Evolutionary conservation across 2,113 vertebrate genomes (phyloP).

Genomic region (Sporophila hypoxantha): DNA sequence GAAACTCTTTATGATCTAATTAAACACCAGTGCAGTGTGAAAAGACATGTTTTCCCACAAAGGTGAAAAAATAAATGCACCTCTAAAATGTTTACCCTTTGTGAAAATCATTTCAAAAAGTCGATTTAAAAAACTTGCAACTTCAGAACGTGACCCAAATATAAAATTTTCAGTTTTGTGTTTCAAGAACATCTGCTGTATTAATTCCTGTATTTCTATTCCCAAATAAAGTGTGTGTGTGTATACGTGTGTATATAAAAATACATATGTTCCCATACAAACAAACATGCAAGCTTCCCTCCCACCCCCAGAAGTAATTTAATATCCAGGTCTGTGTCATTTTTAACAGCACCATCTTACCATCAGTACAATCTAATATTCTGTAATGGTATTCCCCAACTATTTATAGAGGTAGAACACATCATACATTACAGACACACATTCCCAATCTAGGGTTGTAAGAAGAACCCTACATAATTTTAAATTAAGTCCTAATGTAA

Average conservation of each 20-base stretch:
- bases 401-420: slow-evolving; percentile 57
- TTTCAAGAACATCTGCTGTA: background rate
- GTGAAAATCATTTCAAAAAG: background rate
- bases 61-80: background rate
- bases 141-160: background rate
- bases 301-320: slow-evolving; percentile 9
- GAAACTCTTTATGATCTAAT: background rate
- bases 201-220: background rate
- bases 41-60: background rate
- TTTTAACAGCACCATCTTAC: slow-evolving; percentile 39
- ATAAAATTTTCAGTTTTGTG: background rate
- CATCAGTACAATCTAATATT: slow-evolving; percentile 51
- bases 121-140: background rate
- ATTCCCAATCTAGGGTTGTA: slow-evolving; percentile 4
- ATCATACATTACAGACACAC: background rate
- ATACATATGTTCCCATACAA: background rate
- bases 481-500: slow-evolving; percentile 15
- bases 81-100: background rate
- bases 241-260: background rate
- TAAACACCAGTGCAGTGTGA: background rate
- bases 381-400: slow-evolving; percentile 62
- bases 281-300: background rate
- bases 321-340: slow-evolving; percentile 21
- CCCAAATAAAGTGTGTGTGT: background rate
- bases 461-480: background rate